A percentile compares a stretch with the other conserved stretches of the same genome.
Evolutionary conservation across 2,797 vertebrate genomes (phyloP).

Genomic region (Martes flavigula): DNA sequence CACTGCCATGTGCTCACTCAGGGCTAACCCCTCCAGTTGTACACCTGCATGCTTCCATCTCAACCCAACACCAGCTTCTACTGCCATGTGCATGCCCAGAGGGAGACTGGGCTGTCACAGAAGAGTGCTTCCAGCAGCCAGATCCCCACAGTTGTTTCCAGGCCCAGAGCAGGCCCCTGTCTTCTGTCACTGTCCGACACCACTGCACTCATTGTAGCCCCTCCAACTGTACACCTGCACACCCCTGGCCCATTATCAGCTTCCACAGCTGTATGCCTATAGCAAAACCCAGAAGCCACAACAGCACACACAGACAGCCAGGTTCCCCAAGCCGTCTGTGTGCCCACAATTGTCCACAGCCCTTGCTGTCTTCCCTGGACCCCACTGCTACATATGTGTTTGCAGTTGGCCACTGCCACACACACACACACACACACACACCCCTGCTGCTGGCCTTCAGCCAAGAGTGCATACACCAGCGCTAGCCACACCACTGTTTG

Average conservation of each 20-base stretch:
- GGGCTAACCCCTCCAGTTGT: not conserved
- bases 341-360: not conserved
- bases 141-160: not conserved
- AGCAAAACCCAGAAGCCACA: not conserved
- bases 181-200: not conserved
- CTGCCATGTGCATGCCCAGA: not conserved
- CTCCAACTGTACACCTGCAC: not conserved
- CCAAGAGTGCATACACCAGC: not conserved
- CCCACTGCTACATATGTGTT: not conserved
- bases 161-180: not conserved
- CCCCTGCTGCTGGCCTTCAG: not conserved
- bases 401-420: not conserved
- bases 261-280: not conserved
- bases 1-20: not conserved
- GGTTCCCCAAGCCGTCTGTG: not conserved
- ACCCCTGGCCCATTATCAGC: not conserved
- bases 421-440: not conserved
- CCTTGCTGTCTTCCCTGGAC: not conserved
- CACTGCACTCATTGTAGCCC: not conserved
- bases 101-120: not conserved
- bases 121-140: not conserved
- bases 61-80: not conserved
- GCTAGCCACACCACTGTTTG: not conserved
- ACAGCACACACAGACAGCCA: not conserved
- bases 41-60: not conserved